Evolutionary conservation across 2,888 invertebrate species (phyloP), one percentile per base, ranked within the genome.

Genomic region (Noctua janthina): DNA sequence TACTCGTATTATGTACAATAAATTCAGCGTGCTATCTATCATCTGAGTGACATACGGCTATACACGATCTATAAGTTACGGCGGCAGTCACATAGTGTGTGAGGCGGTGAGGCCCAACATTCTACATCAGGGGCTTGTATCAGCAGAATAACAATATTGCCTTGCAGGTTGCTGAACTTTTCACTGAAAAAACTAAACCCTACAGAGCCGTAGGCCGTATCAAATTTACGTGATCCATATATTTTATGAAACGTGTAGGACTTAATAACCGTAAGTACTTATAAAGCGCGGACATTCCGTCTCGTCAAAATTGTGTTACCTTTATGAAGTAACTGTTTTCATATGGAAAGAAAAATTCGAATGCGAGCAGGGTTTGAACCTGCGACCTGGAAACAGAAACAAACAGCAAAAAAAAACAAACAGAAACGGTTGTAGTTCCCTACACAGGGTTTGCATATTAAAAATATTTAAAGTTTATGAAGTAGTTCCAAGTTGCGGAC

Each of bases 181-280:
- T 78, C 73, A 79, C 76, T 79, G 68, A 76, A 64, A 82, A 79
- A 64, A 43, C 76, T 74, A 64, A 79, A 46, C 39, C 49, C 20
- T 64, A 23, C 51, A 54, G 23, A 62, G 66, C 59, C 29, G 17
- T 15, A 15, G 10, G 62, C 15, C 29, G 35, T 72, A 51, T 64
- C 62, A 68, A 74, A 74, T 62, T 81, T 75, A 71, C 71, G 67
- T 81, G 68, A 71, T 81, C 54, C 43, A 75, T 81, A 49, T 62
- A 68, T 46, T 66, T 64, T 56, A 72, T 69, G 68, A 64, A 69
- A 68, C 49, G 15, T 71, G 46, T 64, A 54, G 29, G 10, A n/a
- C 51, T 54, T 66, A 66, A 29, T 54, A 64, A 46, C 49, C 17
- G 43, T 35, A n/a, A 39, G 39, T 39, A 39, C 51, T 49, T 59